Base-by-base conservation (phyloP, 1,140 invertebrate species). In the Trichonephila clavipes region DNA sequence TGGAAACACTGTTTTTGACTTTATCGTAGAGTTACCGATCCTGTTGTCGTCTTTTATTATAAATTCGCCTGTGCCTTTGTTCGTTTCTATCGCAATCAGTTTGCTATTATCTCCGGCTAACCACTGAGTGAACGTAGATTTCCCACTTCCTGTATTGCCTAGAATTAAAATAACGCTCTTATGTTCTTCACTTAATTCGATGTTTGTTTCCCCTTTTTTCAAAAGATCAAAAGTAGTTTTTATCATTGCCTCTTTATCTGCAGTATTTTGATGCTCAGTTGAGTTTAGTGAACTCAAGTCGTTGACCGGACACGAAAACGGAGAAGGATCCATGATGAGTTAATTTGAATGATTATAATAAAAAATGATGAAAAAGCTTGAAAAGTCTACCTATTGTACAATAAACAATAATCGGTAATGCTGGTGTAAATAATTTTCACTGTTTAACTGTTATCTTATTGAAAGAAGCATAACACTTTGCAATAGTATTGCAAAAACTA, bases 61-160 rank as follows among this genome's bases (percentile, higher is more conserved):
- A 40, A 34, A 77, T 19, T 77, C 72, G 16, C 85, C 85, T 18
- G 72, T 40, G 16, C 28, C 72, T 34, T 24, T n/a, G 40, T 10
- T 24, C 28, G 24, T 21, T n/a, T 87, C 85, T 34, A 64, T 64
- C 64, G 85, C 21, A 28, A 87, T 64, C 28, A 87, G 34, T 64
- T 62, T 87, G 18, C 5, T 21, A 8, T 87, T 87, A 10, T 87
- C 85, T 14, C 85, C 85, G 2, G 61, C 85, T 28, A 87, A 19
- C 85, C 85, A 87, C 8, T 87, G 85, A 14, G 85, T 87, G 19
- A 87, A 87, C 1, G 85, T 87, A 19, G n/a, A 64, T 40, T 87
- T 87, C 6, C 85, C 85, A 24, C 44, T 64, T 44, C 85, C 85
- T 2, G 85, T 87, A n/a, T 62, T 64, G 18, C 85, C 85, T 10